A percentile compares a stretch with the other conserved stretches of the same genome.
phyloP scores from a whole-genome alignment of 2,888 invertebrate genomes.

The Trilocha varians region DNA sequence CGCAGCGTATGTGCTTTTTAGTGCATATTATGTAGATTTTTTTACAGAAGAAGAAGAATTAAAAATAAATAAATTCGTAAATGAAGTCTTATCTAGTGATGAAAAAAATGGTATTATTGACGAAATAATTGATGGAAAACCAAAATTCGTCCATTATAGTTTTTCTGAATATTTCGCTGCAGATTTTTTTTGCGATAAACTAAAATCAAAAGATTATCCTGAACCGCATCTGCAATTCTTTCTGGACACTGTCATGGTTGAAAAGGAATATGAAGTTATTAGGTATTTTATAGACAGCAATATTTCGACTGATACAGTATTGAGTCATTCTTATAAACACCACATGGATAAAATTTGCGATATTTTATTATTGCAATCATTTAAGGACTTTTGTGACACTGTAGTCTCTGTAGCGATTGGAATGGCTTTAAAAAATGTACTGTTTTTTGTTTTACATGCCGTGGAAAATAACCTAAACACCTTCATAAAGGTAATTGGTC shows the following conservation, averaged over 20 bases:
- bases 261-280: background rate
- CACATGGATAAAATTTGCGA: background rate
- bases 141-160: constrained; percentile 18
- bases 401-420: background rate
- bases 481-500: background rate
- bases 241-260: background rate
- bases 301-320: background rate
- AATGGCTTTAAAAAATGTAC: background rate
- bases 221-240: background rate
- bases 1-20: background rate
- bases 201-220: constrained; percentile 1
- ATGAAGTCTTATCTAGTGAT: background rate
- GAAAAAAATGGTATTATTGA: constrained; percentile 7
- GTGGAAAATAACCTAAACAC: background rate
- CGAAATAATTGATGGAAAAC: constrained; percentile 9
- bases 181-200: constrained; percentile 12
- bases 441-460: background rate
- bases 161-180: constrained; percentile 18
- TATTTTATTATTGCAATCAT: background rate
- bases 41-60: background rate
- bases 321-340: background rate
- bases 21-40: background rate
- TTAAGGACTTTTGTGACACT: background rate
- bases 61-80: background rate
- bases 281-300: background rate